phyloP scores from a whole-genome alignment of 2,797 vertebrate species.

The Prionace glauca region DNA sequence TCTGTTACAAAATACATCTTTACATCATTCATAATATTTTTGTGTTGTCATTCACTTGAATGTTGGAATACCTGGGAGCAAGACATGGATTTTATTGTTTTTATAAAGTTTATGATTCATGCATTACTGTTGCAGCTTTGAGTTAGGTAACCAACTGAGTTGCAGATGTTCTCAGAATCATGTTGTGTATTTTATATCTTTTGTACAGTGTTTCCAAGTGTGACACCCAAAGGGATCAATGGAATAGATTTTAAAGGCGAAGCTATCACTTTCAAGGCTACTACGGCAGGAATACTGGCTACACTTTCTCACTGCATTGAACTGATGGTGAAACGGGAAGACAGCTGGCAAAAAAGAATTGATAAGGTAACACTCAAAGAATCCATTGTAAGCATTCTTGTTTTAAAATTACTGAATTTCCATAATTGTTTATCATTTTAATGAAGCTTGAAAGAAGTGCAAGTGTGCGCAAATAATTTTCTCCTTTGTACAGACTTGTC shows the following conservation, averaged over 20 bases:
- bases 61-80: neutral
- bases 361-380: constrained; percentile 75
- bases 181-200: neutral
- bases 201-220: constrained; percentile 66
- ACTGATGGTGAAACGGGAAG: constrained; percentile 90
- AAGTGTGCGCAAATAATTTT: neutral
- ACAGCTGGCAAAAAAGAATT: constrained; percentile 90
- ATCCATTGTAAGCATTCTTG: neutral
- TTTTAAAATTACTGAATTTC: neutral
- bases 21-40: neutral
- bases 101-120: neutral
- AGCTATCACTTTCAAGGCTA: constrained; percentile 96
- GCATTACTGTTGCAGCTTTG: neutral
- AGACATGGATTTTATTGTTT: neutral
- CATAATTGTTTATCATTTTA: neutral
- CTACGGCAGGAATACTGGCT: constrained; percentile 90
- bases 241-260: constrained; percentile 97
- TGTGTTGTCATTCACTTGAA: neutral
- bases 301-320: constrained; percentile 94
- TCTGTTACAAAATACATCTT: neutral
- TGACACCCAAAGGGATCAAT: constrained; percentile 77
- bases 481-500: neutral
- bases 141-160: neutral
- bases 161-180: neutral
- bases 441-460: neutral